Evolutionary conservation across 1,140 invertebrate genomes (phyloP).

Genomic region (Drosophila littoralis): DNA sequence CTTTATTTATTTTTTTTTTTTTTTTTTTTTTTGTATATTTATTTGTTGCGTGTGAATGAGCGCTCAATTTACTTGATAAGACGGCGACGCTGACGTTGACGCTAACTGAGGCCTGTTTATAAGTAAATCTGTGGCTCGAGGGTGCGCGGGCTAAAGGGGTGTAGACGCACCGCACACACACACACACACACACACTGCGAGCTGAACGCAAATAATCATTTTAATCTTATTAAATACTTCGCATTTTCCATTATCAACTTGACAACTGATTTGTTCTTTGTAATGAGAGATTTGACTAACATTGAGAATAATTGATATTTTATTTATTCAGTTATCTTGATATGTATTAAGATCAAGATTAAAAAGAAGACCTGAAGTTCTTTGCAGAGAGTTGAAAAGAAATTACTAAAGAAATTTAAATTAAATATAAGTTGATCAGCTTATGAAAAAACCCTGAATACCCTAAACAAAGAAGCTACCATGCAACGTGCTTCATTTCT

Average conservation of each 20-base stretch:
- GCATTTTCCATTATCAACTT: neutral
- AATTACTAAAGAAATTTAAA: too few relatives aligned
- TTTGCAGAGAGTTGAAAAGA: too few relatives aligned
- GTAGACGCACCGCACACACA: neutral
- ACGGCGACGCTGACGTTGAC: constrained; percentile 51
- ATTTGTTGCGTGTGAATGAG: constrained; percentile 78
- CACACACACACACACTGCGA: too few relatives aligned
- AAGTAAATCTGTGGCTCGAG: constrained; percentile 22
- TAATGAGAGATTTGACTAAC: neutral
- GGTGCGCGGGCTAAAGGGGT: too few relatives aligned
- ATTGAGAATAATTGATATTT: neutral
- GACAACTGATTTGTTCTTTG: neutral
- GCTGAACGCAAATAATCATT: neutral
- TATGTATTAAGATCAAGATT: too few relatives aligned
- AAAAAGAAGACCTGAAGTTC: too few relatives aligned
- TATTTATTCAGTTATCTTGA: neutral
- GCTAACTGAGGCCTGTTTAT: constrained; percentile 41
- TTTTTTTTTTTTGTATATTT: constrained; percentile 47
- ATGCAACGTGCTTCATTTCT: neutral
- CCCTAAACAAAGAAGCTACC: neutral
- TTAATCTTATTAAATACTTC: constrained; percentile 1
- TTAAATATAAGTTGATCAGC: neutral
- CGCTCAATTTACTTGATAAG: constrained; percentile 77
- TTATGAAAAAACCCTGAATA: neutral
- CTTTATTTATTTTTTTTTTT: neutral